Percentiles rank a stretch among this genome's conserved stretches.
Conservation (phyloP, 1,140 invertebrate species). For the Parasteatoda tepidariorum region DNA sequence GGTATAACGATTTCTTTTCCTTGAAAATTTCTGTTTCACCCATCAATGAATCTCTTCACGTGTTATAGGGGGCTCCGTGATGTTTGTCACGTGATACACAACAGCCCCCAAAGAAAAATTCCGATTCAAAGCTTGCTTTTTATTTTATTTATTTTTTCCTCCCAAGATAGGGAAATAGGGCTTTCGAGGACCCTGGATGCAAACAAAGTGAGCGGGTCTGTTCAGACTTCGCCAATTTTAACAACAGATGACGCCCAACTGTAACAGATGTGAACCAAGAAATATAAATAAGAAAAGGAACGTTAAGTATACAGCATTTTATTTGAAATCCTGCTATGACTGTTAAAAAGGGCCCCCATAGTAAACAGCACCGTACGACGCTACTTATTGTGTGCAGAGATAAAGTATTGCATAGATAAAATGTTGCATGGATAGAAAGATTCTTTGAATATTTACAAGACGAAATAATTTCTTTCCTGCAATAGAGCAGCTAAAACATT, state of each 20-base stretch:
- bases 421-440: too few relatives aligned
- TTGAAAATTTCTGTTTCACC: not conserved
- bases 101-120: not conserved
- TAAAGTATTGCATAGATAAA: too few relatives aligned
- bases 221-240: slow-evolving; percentile 21
- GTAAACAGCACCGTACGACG: too few relatives aligned
- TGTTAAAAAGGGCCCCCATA: too few relatives aligned
- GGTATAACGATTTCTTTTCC: not conserved
- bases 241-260: slow-evolving; percentile 49
- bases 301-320: too few relatives aligned
- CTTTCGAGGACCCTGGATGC: not conserved
- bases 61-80: slow-evolving; percentile 27
- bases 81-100: slow-evolving; percentile 52
- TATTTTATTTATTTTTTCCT: not conserved
- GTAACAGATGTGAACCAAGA: slow-evolving; percentile 37
- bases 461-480: too few relatives aligned
- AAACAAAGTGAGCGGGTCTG: slow-evolving; percentile 17
- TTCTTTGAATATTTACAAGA: too few relatives aligned
- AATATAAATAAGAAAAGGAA: not conserved
- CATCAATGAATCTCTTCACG: not conserved
- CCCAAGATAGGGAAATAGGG: not conserved
- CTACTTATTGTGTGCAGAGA: too few relatives aligned
- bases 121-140: too few relatives aligned
- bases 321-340: too few relatives aligned
- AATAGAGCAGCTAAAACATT: too few relatives aligned